Percentiles rank a stretch among this genome's conserved stretches.
Conservation (phyloP, 2,888 invertebrate species). For the Margaritifera margaritifera region DNA sequence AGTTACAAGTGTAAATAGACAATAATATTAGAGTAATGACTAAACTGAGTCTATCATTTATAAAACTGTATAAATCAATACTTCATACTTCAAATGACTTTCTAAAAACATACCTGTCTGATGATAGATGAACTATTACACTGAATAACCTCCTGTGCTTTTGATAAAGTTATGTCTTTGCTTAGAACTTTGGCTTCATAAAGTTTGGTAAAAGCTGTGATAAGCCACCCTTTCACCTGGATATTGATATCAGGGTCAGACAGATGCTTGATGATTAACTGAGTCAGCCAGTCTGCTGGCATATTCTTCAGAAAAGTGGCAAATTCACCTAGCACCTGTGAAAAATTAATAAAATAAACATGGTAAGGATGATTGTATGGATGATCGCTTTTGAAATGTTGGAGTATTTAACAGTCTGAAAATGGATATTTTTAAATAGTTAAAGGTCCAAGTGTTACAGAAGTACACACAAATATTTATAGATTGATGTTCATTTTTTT, state of each 20-base stretch:
- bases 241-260: conserved; percentile 17
- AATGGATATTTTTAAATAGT: too few species aligned
- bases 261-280: conserved; percentile 36
- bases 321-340: conserved; percentile 38
- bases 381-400: too few species aligned
- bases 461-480: too few species aligned
- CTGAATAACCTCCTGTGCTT: conserved; percentile 16
- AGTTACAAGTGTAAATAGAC: too few species aligned
- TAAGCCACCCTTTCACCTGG: conserved; percentile 27
- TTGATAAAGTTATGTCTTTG: conserved; percentile 21
- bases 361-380: neutral
- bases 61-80: too few species aligned
- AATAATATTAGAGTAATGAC: too few species aligned
- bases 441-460: too few species aligned
- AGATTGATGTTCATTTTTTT: too few species aligned
- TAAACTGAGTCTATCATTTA: too few species aligned
- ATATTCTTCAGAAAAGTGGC: conserved; percentile 34
- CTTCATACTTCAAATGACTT: too few species aligned
- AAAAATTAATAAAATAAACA: conserved; percentile 7
- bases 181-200: conserved; percentile 18
- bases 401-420: too few species aligned
- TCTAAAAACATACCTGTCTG: conserved; percentile 28
- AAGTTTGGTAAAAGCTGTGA: conserved; percentile 36
- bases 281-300: conserved; percentile 36
- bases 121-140: conserved; percentile 22